Conservation (phyloP, 2,888 invertebrate genomes). For the Drosophila prolongata region DNA sequence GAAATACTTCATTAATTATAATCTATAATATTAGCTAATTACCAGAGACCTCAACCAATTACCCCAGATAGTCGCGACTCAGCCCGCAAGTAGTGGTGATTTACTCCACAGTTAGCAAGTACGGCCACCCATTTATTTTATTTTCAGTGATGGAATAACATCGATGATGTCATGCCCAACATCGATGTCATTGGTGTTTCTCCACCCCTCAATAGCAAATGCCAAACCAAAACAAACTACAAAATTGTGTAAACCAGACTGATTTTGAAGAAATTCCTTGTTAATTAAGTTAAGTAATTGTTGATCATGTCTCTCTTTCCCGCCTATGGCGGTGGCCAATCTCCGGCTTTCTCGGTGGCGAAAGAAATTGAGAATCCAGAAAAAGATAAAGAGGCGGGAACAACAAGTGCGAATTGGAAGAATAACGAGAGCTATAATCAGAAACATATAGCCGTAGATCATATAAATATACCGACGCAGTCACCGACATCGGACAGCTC, state of each 20-base stretch:
- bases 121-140: too few relatives aligned
- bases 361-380: background rate
- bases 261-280: background rate
- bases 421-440: slow-evolving; percentile 10
- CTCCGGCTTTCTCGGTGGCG: background rate
- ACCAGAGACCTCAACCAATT: too few relatives aligned
- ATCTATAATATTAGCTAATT: too few relatives aligned
- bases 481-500: background rate
- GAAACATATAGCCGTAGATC: background rate
- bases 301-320: slow-evolving; percentile 17
- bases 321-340: slow-evolving; percentile 5
- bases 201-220: background rate
- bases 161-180: too few relatives aligned
- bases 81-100: too few relatives aligned
- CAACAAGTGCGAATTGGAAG: slow-evolving; percentile 12
- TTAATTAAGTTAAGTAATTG: background rate
- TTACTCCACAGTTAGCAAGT: too few relatives aligned
- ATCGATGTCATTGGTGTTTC: too few relatives aligned
- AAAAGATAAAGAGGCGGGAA: background rate
- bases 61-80: too few relatives aligned
- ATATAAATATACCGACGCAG: background rate
- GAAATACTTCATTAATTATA: too few relatives aligned
- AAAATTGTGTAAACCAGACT: background rate
- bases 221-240: background rate
- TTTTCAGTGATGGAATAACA: too few relatives aligned